Conservation (phyloP, 1,140 invertebrate genomes). For the Sarcophaga bullata region DNA sequence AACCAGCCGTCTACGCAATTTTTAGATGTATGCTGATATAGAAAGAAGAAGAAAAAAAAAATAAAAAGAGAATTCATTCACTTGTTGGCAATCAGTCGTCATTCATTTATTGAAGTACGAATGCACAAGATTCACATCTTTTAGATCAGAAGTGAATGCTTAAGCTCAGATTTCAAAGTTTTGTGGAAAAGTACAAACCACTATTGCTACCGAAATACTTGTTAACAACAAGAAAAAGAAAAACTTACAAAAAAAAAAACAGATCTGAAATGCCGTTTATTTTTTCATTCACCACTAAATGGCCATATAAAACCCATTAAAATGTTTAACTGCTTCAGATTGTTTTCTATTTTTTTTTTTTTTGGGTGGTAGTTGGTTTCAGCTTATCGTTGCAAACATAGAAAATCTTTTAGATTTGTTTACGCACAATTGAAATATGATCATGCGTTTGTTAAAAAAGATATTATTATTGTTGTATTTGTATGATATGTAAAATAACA, state of each 20-base stretch:
- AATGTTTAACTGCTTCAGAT: neutral
- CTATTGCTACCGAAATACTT: conserved; percentile 1
- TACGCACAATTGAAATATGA: conserved; percentile 17
- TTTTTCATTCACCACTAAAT: neutral
- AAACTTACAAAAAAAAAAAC: no score
- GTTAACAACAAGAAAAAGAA: no score
- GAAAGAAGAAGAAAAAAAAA: no score
- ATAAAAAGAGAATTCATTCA: no score
- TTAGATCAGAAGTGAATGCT: conserved; percentile 17
- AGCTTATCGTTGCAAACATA: neutral
- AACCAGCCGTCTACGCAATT: neutral
- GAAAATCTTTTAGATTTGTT: neutral
- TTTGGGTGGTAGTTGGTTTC: neutral
- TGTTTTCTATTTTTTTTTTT: neutral
- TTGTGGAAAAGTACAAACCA: neutral
- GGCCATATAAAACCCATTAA: conserved; percentile 4
- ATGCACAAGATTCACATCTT: neutral
- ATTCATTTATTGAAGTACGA: neutral
- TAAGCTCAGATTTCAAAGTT: conserved; percentile 10
- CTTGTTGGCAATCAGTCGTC: neutral
- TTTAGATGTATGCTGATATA: no score
- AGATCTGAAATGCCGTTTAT: neutral
- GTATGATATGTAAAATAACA: neutral
- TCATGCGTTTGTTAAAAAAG: neutral
- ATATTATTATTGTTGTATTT: no score